Evolutionary conservation across 2,113 vertebrate genomes (phyloP).

Genomic region (Prochilodus magdalenae): DNA sequence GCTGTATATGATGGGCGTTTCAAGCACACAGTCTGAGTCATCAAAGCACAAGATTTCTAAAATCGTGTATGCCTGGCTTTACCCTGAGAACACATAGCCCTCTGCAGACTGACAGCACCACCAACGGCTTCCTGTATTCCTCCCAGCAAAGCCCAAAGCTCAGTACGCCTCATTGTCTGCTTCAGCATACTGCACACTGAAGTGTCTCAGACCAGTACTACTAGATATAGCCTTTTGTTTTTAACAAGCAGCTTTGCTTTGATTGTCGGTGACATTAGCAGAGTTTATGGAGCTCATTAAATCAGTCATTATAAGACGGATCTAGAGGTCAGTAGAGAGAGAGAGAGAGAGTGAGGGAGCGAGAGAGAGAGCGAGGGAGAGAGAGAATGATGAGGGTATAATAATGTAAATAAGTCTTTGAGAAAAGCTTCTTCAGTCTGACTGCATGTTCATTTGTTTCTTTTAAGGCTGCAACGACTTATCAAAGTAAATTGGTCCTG

Average conservation of each 20-base stretch:
- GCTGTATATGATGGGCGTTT: no score
- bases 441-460: no score
- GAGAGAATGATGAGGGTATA: no score
- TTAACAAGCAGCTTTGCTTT: constrained; percentile 19
- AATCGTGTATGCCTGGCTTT: no score
- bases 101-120: background rate
- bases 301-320: constrained; percentile 26
- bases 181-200: background rate
- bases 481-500: no score
- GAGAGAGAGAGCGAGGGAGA: no score
- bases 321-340: constrained; percentile 35
- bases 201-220: background rate
- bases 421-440: no score
- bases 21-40: no score
- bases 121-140: background rate
- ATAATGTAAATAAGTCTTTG: no score
- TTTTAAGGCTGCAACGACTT: no score
- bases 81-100: constrained; percentile 9
- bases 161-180: background rate
- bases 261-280: constrained; percentile 32
- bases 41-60: no score
- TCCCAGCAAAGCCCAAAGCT: background rate
- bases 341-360: background rate
- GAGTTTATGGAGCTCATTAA: constrained; percentile 42
- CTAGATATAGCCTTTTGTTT: background rate